Evolutionary conservation across 1,140 invertebrate genomes (phyloP).

Genomic region (Ectropis grisescens): DNA sequence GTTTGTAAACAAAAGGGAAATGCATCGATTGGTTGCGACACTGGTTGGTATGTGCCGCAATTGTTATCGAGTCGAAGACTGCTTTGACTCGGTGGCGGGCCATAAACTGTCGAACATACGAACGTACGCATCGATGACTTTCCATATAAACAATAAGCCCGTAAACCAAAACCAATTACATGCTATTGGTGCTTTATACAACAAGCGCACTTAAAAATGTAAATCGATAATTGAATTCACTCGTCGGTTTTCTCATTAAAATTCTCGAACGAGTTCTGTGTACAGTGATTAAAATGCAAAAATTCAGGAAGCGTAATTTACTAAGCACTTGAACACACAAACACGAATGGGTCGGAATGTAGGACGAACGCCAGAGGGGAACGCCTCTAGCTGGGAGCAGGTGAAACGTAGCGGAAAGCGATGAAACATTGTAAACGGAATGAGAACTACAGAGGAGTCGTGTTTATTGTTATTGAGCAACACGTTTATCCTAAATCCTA

Average conservation of each 20-base stretch:
- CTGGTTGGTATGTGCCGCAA: neutral
- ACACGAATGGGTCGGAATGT: too few relatives aligned
- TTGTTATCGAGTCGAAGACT: neutral
- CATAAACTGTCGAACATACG: conserved; percentile 12
- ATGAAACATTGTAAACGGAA: neutral
- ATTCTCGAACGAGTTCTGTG: too few relatives aligned
- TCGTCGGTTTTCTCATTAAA: too few relatives aligned
- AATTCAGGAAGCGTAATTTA: too few relatives aligned
- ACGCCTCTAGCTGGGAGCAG: too few relatives aligned
- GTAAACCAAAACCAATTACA: conserved; percentile 56
- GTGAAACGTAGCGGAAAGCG: too few relatives aligned
- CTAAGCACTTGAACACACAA: too few relatives aligned
- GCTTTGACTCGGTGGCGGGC: conserved; percentile 5
- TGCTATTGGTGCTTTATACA: conserved; percentile 37
- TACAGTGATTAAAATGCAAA: too few relatives aligned
- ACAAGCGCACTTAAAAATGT: conserved; percentile 8
- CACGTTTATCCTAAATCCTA: too few relatives aligned
- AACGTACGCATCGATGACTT: conserved; percentile 16
- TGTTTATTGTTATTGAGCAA: too few relatives aligned
- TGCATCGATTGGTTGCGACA: neutral
- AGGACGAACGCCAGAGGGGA: too few relatives aligned
- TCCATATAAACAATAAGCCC: conserved; percentile 31
- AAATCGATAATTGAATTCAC: neutral
- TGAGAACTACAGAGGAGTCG: neutral
- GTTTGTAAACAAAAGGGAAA: neutral